These are phyloP conservation scores for Thoracochromis brauschi DNA, from an alignment of 2,113 vertebrate genomes.

Conservation along the genomic window DNA sequence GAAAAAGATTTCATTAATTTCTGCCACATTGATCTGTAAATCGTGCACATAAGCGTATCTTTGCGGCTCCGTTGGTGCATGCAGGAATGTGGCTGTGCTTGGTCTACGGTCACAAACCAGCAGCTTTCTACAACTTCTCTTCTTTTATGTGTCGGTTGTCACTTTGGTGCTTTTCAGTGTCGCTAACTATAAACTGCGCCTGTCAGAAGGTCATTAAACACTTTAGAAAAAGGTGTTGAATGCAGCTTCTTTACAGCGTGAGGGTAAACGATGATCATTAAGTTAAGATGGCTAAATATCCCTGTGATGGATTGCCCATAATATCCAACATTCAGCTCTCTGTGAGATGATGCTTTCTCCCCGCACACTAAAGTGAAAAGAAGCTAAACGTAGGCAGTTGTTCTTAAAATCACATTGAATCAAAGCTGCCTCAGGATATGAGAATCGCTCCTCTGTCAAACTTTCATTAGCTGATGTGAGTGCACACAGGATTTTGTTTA, in stretches of 20 bases:
- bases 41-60: neutral
- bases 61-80: neutral
- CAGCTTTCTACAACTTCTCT: neutral
- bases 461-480: neutral
- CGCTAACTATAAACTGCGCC: neutral
- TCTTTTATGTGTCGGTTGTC: neutral
- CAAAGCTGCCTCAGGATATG: neutral
- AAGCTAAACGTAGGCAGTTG: neutral
- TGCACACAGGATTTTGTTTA: neutral
- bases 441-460: neutral
- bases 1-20: neutral
- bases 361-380: fast-evolving
- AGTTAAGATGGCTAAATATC: neutral
- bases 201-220: neutral
- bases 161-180: neutral
- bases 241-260: neutral
- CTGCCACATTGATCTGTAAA: neutral
- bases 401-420: neutral
- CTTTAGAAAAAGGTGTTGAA: neutral
- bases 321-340: neutral
- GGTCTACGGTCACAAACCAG: neutral
- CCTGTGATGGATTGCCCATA: neutral
- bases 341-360: neutral
- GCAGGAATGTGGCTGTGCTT: neutral
- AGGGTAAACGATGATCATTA: neutral